phyloP scores from a whole-genome alignment of 30 jellyfish, hydroid and myxozoan species.

The Phacellophora camtschatica region DNA sequence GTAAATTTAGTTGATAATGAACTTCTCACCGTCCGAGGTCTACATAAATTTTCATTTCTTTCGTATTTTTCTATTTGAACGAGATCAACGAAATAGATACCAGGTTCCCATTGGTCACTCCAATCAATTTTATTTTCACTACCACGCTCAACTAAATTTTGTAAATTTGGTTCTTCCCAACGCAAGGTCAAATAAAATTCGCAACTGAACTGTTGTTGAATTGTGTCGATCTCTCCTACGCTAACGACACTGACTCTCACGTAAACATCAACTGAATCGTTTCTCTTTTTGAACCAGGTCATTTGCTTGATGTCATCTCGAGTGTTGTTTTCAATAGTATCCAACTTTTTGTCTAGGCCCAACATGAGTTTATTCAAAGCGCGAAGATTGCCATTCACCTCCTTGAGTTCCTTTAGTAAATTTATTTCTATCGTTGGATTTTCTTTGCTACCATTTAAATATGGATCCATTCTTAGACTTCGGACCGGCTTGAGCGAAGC shows the following conservation, averaged over 20 bases:
- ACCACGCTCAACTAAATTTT: constrained; percentile 4
- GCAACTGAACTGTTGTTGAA: constrained; percentile 76
- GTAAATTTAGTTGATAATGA: constrained; percentile 36
- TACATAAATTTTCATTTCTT: constrained; percentile 61
- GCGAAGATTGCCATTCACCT: constrained; percentile 23
- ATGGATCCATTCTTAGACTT: no score
- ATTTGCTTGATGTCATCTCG: constrained; percentile 63
- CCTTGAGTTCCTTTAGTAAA: constrained; percentile 8
- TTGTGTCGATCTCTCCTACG: constrained; percentile 81
- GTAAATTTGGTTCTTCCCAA: constrained; percentile 81
- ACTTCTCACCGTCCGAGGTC: constrained; percentile 43
- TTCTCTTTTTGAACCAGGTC: constrained; percentile 55
- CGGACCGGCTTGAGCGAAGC: no score
- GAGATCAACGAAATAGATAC: constrained; percentile 79
- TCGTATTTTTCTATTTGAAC: constrained; percentile 71
- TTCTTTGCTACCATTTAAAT: no score
- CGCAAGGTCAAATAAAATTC: constrained; percentile 77
- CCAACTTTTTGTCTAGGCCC: constrained; percentile 34
- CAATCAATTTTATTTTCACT: constrained; percentile 73
- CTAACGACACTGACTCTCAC: constrained; percentile 68
- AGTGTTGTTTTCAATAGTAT: constrained; percentile 40
- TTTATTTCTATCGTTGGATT: background rate
- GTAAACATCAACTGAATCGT: constrained; percentile 76
- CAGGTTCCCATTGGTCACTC: constrained; percentile 87
- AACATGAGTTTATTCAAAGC: background rate